phyloP scores from a whole-genome alignment of 2,113 vertebrate genomes.

The Condylura cristata region DNA sequence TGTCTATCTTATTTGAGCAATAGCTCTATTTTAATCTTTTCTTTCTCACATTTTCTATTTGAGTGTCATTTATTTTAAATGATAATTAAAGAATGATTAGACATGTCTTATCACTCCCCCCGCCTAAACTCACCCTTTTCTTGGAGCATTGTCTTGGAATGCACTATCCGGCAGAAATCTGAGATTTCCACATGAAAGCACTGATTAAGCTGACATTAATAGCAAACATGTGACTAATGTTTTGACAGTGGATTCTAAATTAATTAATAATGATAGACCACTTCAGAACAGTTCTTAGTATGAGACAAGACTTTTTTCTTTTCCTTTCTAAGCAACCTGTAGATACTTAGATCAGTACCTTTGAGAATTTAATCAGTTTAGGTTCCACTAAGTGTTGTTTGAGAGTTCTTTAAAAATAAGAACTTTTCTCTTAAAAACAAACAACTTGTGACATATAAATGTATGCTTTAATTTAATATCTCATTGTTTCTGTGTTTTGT shows the following conservation, averaged over 20 bases:
- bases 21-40: constrained; percentile 73
- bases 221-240: constrained; percentile 74
- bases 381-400: background rate
- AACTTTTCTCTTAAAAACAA: constrained; percentile 8
- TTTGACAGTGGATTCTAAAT: constrained; percentile 76
- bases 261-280: constrained; percentile 76
- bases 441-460: background rate
- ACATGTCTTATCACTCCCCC: constrained; percentile 57
- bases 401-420: background rate
- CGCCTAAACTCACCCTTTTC: background rate
- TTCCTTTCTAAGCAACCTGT: constrained; percentile 48
- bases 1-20: constrained; percentile 42
- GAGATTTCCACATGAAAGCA: constrained; percentile 68
- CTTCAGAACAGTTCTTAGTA: constrained; percentile 63
- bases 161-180: constrained; percentile 42
- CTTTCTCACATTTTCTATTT: constrained; percentile 62
- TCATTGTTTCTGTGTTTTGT: background rate
- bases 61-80: constrained; percentile 74
- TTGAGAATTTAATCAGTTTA: constrained; percentile 36
- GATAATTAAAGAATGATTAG: constrained; percentile 74
- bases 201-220: constrained; percentile 56
- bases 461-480: background rate
- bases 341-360: constrained; percentile 40
- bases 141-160: constrained; percentile 64
- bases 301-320: constrained; percentile 62